Evolutionary conservation across 1,140 invertebrate species (phyloP).

Genomic region (Copidosoma floridanum): DNA sequence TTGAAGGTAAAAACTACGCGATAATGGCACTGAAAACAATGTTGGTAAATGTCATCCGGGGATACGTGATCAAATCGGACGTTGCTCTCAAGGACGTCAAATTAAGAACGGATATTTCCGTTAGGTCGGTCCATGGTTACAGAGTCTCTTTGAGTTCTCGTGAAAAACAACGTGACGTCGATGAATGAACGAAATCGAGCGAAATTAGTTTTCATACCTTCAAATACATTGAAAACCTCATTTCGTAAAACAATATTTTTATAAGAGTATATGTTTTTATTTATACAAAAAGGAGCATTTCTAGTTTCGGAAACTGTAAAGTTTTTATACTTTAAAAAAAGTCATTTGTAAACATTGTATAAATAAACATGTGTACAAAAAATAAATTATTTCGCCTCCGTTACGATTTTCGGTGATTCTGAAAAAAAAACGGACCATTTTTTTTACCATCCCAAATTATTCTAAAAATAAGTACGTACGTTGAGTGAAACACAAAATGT

Average conservation of each 20-base stretch:
- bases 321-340: slow-evolving; percentile 9
- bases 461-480: too few species aligned
- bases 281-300: too few species aligned
- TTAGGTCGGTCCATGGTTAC: slow-evolving; percentile 20
- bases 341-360: neutral
- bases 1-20: slow-evolving; percentile 17
- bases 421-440: too few species aligned
- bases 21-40: slow-evolving; percentile 23
- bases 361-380: neutral
- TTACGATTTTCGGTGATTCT: neutral
- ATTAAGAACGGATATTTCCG: slow-evolving; percentile 22
- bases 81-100: neutral
- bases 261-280: too few species aligned
- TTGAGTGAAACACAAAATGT: neutral
- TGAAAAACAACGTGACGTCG: too few species aligned
- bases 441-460: too few species aligned
- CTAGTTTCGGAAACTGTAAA: too few species aligned
- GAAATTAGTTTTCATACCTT: neutral
- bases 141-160: slow-evolving; percentile 3
- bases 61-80: neutral
- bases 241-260: too few species aligned
- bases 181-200: too few species aligned
- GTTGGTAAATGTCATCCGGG: slow-evolving; percentile 7
- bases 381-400: too few species aligned
- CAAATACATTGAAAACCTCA: neutral